Evolutionary conservation across 2,888 invertebrate genomes (phyloP).

Genomic region (Synergus japonicus): DNA sequence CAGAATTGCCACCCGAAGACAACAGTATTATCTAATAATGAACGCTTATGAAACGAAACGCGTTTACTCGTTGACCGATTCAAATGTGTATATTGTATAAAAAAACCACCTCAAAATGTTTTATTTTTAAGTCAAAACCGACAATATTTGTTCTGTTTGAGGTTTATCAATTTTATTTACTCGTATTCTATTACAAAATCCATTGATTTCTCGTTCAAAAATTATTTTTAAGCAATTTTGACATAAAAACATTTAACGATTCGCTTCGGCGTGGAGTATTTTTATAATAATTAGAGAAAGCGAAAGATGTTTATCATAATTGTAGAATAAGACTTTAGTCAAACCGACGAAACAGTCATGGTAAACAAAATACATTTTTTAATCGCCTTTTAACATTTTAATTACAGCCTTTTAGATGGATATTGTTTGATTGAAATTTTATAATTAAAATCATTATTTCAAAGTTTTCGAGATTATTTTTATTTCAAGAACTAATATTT

Average conservation of each 20-base stretch:
- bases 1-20: constrained; percentile 61
- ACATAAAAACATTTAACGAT: background rate
- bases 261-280: constrained; percentile 2
- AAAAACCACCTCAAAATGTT: background rate
- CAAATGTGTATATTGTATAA: background rate
- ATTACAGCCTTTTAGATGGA: too few relatives aligned
- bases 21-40: constrained; percentile 23
- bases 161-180: background rate
- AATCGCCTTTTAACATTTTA: background rate
- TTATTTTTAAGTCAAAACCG: background rate
- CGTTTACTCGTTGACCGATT: background rate
- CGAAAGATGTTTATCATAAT: background rate
- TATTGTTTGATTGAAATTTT: too few relatives aligned
- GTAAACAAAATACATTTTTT: background rate
- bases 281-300: background rate
- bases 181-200: background rate
- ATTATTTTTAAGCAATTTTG: background rate
- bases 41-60: background rate
- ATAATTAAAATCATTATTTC: too few relatives aligned
- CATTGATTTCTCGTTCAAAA: background rate
- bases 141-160: background rate
- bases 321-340: background rate
- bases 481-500: too few relatives aligned
- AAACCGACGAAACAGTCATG: background rate
- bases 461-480: too few relatives aligned